These are phyloP conservation scores for Porphyrio hochstetteri DNA, from an alignment of 2,113 vertebrate species.

Conservation along the genomic window DNA sequence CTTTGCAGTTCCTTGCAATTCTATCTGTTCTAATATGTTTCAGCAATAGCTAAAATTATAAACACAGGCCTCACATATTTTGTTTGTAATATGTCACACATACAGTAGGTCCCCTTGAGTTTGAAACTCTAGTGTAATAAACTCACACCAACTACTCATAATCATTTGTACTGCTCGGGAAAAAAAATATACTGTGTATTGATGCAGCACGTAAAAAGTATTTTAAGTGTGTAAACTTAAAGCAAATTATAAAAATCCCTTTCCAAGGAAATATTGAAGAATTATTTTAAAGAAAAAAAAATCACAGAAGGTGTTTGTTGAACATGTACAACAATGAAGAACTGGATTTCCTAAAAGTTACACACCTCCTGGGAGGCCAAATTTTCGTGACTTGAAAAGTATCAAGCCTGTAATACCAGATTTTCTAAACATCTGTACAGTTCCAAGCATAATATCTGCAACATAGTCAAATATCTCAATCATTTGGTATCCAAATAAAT, in stretches of 20 bases:
- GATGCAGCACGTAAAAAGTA: not conserved
- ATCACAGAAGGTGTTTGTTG: not conserved
- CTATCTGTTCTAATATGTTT: not conserved
- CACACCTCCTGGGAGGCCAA: not conserved
- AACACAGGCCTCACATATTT: slow-evolving; percentile 24
- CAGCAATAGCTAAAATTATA: slow-evolving; percentile 26
- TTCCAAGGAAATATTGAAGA: not conserved
- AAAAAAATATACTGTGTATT: not conserved
- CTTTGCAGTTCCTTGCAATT: slow-evolving; percentile 32
- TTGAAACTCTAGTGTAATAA: not conserved
- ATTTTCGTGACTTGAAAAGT: not conserved
- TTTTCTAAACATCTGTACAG: not conserved
- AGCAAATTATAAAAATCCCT: not conserved
- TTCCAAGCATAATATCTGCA: not conserved
- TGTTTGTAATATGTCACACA: not conserved
- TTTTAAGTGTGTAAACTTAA: not conserved
- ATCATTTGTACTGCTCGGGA: not conserved
- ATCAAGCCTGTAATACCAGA: not conserved
- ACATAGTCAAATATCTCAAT: not conserved
- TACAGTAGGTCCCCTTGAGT: not conserved
- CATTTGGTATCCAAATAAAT: not conserved
- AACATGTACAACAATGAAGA: not conserved
- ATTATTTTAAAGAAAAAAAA: not conserved
- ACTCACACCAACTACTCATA: not conserved
- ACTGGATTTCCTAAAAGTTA: not conserved